phyloP scores from a whole-genome alignment of 2,113 vertebrate genomes.

The Lutjanus erythropterus region DNA sequence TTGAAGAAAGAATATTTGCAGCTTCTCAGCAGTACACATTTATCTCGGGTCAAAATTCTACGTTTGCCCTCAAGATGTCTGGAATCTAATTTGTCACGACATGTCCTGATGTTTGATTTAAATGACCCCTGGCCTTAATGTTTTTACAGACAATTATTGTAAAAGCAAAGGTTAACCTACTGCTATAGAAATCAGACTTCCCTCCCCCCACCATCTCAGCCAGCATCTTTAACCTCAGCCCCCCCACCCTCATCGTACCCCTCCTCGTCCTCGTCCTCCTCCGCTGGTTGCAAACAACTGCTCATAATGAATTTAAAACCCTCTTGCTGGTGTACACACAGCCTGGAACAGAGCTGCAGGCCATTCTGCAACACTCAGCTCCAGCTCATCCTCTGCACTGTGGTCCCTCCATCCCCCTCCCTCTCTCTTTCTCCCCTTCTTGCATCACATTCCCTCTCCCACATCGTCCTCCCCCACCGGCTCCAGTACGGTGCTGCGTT shows the following conservation, averaged over 20 bases:
- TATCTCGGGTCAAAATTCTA: no score
- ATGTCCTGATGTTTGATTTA: background rate
- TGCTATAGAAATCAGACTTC: background rate
- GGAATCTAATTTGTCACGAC: background rate
- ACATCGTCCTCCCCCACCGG: constrained; percentile 21
- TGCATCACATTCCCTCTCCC: constrained; percentile 55
- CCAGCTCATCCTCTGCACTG: constrained; percentile 37
- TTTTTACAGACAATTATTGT: background rate
- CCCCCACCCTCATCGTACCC: background rate
- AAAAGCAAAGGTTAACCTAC: background rate
- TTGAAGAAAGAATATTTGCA: no score
- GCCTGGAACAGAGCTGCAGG: constrained; percentile 65
- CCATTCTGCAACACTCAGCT: constrained; percentile 53
- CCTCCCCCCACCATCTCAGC: background rate
- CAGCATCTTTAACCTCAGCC: constrained; percentile 5
- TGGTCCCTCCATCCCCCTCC: constrained; percentile 6
- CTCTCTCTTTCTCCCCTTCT: constrained; percentile 36
- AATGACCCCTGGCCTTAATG: background rate
- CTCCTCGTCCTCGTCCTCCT: no score
- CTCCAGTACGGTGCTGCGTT: constrained; percentile 36
- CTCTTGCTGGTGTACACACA: constrained; percentile 37
- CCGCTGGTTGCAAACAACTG: constrained; percentile 13
- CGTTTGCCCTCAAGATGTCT: no score
- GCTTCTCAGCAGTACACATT: no score
- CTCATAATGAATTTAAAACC: constrained; percentile 71